A percentile compares a stretch with the other conserved stretches of the same genome.
Evolutionary conservation across 37 sponge, comb jelly and placozoan genomes (phyloP).

Genomic region (Agelas oroides): DNA sequence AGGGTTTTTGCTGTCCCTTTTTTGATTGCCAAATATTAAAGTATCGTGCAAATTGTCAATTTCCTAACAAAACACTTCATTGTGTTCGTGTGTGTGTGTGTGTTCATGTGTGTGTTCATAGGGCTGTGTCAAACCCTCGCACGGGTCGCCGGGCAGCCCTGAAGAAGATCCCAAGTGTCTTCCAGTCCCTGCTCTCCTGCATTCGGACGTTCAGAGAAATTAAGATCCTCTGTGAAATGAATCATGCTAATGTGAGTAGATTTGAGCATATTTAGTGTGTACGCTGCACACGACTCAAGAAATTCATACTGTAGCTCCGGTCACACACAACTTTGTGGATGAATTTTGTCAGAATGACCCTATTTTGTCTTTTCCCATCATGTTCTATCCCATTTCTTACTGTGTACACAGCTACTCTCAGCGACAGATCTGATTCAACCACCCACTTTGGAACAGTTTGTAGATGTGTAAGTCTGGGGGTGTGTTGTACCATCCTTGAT

Average conservation of each 20-base stretch:
- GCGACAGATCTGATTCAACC: conserved; percentile 79
- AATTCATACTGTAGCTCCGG: too few species aligned
- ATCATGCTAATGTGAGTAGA: conserved; percentile 88
- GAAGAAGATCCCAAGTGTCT: conserved; percentile 85
- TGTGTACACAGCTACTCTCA: conserved; percentile 61
- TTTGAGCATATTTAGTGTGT: neutral
- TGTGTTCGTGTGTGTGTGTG: too few species aligned
- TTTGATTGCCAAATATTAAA: too few species aligned
- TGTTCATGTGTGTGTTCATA: conserved; percentile 1
- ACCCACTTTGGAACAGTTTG: conserved; percentile 57
- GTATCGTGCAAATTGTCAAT: too few species aligned
- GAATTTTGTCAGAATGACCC: too few species aligned
- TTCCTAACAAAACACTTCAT: too few species aligned
- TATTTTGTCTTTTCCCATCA: too few species aligned
- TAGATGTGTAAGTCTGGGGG: conserved; percentile 69
- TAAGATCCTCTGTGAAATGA: conserved; percentile 83
- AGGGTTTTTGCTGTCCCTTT: neutral
- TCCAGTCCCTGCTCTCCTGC: conserved; percentile 72
- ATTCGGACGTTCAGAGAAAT: conserved; percentile 86
- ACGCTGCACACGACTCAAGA: too few species aligned
- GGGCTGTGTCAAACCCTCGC: conserved; percentile 82
- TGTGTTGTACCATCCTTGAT: neutral
- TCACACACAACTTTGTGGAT: too few species aligned
- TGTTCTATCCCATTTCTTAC: neutral
- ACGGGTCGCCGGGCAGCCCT: conserved; percentile 76